These are phyloP conservation scores for Mus spretus DNA, from an alignment of 2,797 vertebrate species.

Conservation along the genomic window DNA sequence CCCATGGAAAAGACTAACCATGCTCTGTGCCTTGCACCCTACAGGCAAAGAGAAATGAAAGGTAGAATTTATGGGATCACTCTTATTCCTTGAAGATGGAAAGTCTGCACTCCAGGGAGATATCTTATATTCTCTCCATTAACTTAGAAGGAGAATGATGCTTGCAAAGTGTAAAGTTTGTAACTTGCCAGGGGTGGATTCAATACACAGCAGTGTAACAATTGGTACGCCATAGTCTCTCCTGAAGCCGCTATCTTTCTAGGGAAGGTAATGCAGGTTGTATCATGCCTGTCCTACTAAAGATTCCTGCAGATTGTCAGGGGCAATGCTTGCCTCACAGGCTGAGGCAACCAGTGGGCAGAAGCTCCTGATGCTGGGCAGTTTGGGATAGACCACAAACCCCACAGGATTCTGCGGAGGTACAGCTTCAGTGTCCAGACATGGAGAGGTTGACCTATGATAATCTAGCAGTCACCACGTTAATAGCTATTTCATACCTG, in stretches of 20 bases:
- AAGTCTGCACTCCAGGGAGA: not conserved
- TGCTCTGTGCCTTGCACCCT: not conserved
- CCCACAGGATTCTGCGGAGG: not conserved
- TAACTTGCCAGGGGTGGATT: not conserved
- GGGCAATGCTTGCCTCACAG: not conserved
- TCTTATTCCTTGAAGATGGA: not conserved
- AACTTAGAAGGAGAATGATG: not conserved
- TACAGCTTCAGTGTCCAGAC: slow-evolving; percentile 22
- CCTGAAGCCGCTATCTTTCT: not conserved
- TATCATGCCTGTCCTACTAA: not conserved
- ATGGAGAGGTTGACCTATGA: not conserved
- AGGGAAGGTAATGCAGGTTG: not conserved
- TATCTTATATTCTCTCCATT: not conserved
- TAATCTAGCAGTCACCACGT: not conserved
- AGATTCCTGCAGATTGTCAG: not conserved
- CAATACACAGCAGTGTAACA: not conserved
- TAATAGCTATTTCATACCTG: slow-evolving; percentile 54
- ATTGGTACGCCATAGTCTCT: not conserved
- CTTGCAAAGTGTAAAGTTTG: not conserved
- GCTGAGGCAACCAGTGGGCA: not conserved
- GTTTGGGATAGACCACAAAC: slow-evolving; percentile 18
- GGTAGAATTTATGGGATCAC: not conserved
- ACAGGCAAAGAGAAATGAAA: slow-evolving; percentile 25
- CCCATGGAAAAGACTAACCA: not conserved
- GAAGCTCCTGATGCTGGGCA: not conserved